Evolutionary conservation across 1,140 invertebrate genomes (phyloP).

Genomic region (Dysdera silvatica): DNA sequence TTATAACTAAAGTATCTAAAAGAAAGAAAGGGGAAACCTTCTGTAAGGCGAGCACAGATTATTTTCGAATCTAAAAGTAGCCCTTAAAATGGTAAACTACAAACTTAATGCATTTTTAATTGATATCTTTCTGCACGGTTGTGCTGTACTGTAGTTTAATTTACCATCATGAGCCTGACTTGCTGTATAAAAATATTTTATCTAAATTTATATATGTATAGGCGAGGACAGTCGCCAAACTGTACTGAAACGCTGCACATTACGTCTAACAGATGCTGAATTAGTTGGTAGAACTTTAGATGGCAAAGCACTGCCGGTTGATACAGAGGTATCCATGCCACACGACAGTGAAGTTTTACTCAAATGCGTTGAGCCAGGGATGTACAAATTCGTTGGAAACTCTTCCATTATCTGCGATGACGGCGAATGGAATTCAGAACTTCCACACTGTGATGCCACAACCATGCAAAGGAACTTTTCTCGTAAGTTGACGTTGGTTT

Average conservation of each 20-base stretch:
- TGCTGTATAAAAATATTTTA: too few species aligned
- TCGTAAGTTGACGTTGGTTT: slow-evolving; percentile 46
- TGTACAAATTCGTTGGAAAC: slow-evolving; percentile 68
- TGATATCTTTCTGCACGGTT: too few species aligned
- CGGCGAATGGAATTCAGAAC: slow-evolving; percentile 61
- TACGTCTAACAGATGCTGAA: slow-evolving; percentile 13
- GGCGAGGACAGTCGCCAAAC: too few species aligned
- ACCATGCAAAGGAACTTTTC: slow-evolving; percentile 71
- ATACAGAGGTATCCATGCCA: slow-evolving; percentile 11
- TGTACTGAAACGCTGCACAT: slow-evolving; percentile 8
- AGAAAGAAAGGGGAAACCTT: too few species aligned
- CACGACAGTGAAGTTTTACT: slow-evolving; percentile 36
- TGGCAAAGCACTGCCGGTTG: neutral
- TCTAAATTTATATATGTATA: too few species aligned
- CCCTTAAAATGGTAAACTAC: too few species aligned
- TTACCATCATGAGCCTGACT: too few species aligned
- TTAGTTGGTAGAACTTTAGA: neutral
- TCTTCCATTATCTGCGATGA: slow-evolving; percentile 63
- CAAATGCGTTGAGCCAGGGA: slow-evolving; percentile 67
- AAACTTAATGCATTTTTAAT: too few species aligned
- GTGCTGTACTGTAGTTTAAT: too few species aligned
- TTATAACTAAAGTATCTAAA: too few species aligned
- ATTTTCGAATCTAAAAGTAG: too few species aligned
- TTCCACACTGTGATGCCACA: slow-evolving; percentile 70
- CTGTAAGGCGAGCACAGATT: too few species aligned